Conservation (phyloP, 2,113 vertebrate genomes). For the Chaetodon trifascialis region DNA sequence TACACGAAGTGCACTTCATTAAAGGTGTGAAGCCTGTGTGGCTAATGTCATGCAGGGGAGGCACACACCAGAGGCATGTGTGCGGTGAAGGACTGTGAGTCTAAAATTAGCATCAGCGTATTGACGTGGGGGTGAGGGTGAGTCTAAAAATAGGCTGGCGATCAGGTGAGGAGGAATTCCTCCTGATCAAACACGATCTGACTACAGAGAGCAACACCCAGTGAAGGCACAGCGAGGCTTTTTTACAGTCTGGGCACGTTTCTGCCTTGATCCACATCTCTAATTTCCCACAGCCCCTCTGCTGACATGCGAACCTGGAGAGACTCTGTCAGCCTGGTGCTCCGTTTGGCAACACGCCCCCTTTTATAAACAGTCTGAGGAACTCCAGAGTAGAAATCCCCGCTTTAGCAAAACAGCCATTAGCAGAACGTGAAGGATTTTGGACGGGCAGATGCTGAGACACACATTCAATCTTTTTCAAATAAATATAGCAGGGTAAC, state of each 20-base stretch:
- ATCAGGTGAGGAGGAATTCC: conserved; percentile 73
- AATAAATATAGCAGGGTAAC: conserved; percentile 45
- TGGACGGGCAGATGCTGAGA: conserved; percentile 10
- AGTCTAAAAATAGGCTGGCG: conserved; percentile 72
- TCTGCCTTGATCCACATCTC: conserved; percentile 52
- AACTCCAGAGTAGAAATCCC: conserved; percentile 46
- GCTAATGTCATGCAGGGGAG: conserved; percentile 1
- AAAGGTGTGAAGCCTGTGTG: conserved; percentile 16
- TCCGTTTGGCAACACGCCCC: conserved; percentile 29
- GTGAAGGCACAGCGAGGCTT: conserved; percentile 4
- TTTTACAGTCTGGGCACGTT: conserved; percentile 60
- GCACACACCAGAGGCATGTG: conserved; percentile 3
- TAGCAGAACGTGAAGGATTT: conserved; percentile 40
- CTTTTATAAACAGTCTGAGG: conserved; percentile 51
- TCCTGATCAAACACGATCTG: conserved; percentile 53
- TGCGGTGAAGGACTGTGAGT: conserved; percentile 20
- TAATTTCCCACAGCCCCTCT: conserved; percentile 55
- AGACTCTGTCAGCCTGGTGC: conserved; percentile 18
- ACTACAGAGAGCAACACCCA: conserved; percentile 44
- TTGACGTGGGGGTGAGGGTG: conserved; percentile 64
- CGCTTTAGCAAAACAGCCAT: conserved; percentile 43
- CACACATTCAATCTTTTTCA: conserved; percentile 31
- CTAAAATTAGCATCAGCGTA: conserved; percentile 65
- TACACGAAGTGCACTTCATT: conserved; percentile 25
- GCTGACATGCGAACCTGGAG: conserved; percentile 37